Base-by-base conservation (phyloP, 2,797 vertebrate genomes). In the Myotis findleyi region DNA sequence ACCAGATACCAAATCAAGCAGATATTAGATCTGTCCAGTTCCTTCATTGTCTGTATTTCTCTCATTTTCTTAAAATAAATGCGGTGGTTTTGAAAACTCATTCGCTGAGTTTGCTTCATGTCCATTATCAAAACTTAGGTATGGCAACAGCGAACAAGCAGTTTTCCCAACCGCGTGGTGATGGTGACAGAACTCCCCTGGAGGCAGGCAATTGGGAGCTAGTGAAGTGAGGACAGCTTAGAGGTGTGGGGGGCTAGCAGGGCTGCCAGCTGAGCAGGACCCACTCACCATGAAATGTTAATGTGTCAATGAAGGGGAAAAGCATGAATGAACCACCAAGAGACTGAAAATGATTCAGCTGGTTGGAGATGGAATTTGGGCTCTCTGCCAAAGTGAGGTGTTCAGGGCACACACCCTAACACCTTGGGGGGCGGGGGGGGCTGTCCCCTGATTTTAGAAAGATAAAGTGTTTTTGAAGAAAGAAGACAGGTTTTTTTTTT, bases 241-340 rank as follows among this genome's bases (percentile, higher is more conserved):
- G 57, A 81, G 93, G 81, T 69, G 25, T 47, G 51, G 87, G 79
- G 80, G 75, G 87, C 75, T 55, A 82, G 66, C 38, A 41, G 62
- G 93, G 30, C 91, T 73, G 94, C 71, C 69, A 68, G 88, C 33
- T 75, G 66, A 94, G 62, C 94, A 44, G 91, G 92, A 66, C 89
- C 95, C 93, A 85, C 87, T 96, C 72, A 90, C 95, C 85, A 87
- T 90, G 91, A 94, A 94, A 93, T 55, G 89, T 87, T 93, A 86
- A 91, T 59, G 59, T 94, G 77, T 86, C 79, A 79, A 36, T 81
- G 82, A 92, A 84, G 47, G 62, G 51, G 38, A 76, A 89, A 94
- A 87, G 85, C 90, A 92, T 96, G 95, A 96, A 80, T 87, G 88
- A 95, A 59, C n/a, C 64, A 69, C 75, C 81, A 81, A 92, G 87